These are phyloP conservation scores for Apostichopus japonicus DNA, from an alignment of 35 echinoderm and acorn worm species.

Conservation along the genomic window DNA sequence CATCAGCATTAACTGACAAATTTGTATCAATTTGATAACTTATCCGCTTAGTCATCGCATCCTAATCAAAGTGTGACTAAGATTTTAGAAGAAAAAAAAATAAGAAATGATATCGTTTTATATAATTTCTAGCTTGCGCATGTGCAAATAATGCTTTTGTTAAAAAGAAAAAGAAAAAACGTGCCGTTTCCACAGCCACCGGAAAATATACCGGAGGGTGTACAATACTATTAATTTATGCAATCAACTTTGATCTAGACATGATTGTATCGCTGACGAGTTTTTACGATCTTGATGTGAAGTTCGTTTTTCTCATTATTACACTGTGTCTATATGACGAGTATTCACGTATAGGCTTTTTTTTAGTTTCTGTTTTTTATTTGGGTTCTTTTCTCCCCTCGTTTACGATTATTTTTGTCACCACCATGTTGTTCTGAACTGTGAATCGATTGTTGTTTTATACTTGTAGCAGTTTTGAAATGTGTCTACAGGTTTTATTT, in stretches of 20 bases:
- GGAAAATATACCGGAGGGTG: slow-evolving; percentile 22
- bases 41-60: slow-evolving; percentile 2
- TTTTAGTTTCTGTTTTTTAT: no score
- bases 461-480: no score
- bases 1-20: background rate
- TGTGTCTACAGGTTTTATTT: no score
- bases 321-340: no score
- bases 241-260: slow-evolving; percentile 44
- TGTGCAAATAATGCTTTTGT: background rate
- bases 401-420: no score
- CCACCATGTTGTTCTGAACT: no score
- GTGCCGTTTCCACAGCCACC: background rate
- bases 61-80: background rate
- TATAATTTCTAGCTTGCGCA: background rate
- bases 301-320: slow-evolving; percentile 38
- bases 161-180: background rate
- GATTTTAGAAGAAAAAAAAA: background rate
- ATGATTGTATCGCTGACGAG: slow-evolving; percentile 28
- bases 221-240: slow-evolving; percentile 48
- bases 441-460: no score
- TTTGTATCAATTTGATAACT: slow-evolving; percentile 20
- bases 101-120: background rate
- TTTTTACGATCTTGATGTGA: background rate
- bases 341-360: no score
- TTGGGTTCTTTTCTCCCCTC: no score